Base-by-base conservation (phyloP, 1,140 invertebrate species). In the Sycophaga agraensis region DNA sequence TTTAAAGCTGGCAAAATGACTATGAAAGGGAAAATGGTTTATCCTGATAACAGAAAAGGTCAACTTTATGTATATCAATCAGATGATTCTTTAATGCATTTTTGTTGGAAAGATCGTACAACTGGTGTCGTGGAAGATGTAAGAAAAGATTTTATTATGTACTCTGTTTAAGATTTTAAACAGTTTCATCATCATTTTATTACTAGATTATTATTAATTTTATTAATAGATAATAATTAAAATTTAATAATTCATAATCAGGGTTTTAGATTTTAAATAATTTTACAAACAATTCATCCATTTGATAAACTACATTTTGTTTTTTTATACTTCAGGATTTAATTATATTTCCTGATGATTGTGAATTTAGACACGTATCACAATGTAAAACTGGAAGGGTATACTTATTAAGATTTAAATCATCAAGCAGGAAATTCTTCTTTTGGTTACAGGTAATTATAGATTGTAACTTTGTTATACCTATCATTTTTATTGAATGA, bases 281-380 rank as follows among this genome's bases (percentile, higher is more conserved):
- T 46, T 24, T 45, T 45, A 39, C 14, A 24, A 45, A 45, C n/a
- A n/a, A 45, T 4, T 45, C 21, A 45, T 22, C 9, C 21, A 39
- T 4, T 4, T 16, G 11, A 2, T 6, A 37, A 37, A 9, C 3
- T 16, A 16, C 3, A 45, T 45, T 24, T 6, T 59, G n/a, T n/a
- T n/a, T n/a, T n/a, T n/a, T n/a, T n/a, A n/a, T n/a, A n/a, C 62
- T 80, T 2, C 70, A 92, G 91, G 97, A 99, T 84, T 82, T 99
- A 22, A 95, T 99, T 39, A 97, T 99, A 67, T 99, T 99, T 68
- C 97, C 96, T 26, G 97, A 98, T 80, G 97, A 99, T 78, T 96
- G 94, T 74, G 97, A 99, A 80, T 99, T 97, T 82, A 93, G 96
- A 59, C 87, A 88, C 68, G 94, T 99, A 0, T 86, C 90, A 53